A percentile compares a stretch with the other conserved stretches of the same genome.
Conservation (phyloP, 2,888 invertebrate species). For the Epinotia bilunana region DNA sequence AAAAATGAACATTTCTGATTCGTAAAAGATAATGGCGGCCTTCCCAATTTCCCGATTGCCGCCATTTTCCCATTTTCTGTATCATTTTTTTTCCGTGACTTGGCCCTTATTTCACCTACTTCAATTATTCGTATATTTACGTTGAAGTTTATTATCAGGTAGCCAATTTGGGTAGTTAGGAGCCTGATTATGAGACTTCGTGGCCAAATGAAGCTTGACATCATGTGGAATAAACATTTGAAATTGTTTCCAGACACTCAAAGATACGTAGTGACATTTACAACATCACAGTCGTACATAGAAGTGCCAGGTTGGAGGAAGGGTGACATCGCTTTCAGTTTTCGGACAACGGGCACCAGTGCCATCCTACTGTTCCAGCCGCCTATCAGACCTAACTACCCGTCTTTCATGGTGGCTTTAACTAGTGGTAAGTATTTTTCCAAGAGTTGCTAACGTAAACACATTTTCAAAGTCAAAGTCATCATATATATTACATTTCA, state of each 20-base stretch:
- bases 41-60: no score
- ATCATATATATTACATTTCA: no score
- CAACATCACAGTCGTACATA: slow-evolving; percentile 95
- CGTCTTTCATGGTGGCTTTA: slow-evolving; percentile 95
- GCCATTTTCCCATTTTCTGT: no score
- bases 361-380: slow-evolving; percentile 96
- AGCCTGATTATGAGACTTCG: no score
- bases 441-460: not conserved
- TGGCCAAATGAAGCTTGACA: not conserved
- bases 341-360: slow-evolving; percentile 95
- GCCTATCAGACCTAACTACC: slow-evolving; percentile 94
- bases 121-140: no score
- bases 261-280: slow-evolving; percentile 96
- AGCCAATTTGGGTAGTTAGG: no score
- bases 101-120: no score
- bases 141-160: no score
- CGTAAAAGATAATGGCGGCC: no score
- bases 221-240: not conserved
- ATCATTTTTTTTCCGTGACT: no score
- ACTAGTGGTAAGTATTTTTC: slow-evolving; percentile 87
- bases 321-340: slow-evolving; percentile 96
- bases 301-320: slow-evolving; percentile 97
- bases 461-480: not conserved
- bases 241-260: slow-evolving; percentile 89
- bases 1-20: no score